phyloP scores from a whole-genome alignment of 2,888 invertebrate species.

The Diadegma fenestrale region DNA sequence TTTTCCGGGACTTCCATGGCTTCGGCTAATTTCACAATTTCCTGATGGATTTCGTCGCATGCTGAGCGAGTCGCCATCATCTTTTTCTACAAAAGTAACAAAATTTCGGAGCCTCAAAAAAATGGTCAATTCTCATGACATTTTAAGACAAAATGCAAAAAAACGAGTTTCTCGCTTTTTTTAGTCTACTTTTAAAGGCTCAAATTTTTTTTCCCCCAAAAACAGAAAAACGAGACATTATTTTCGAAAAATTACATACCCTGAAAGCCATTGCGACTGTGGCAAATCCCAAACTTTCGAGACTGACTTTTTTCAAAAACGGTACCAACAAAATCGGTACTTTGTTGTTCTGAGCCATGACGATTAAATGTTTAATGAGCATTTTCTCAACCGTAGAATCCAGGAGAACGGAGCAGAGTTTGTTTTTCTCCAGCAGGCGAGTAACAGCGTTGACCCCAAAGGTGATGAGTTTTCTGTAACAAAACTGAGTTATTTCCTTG shows the following conservation, averaged over 20 bases:
- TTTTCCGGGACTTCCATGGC: slow-evolving; percentile 60
- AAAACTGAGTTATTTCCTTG: background rate
- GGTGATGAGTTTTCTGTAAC: slow-evolving; percentile 74
- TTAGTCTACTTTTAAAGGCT: background rate
- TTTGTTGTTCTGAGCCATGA: slow-evolving; percentile 79
- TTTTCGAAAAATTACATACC: slow-evolving; percentile 25
- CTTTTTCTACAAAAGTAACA: slow-evolving; percentile 71
- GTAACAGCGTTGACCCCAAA: slow-evolving; percentile 81
- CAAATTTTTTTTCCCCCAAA: background rate
- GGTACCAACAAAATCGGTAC: slow-evolving; percentile 79
- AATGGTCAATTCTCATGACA: background rate
- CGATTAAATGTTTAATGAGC: slow-evolving; percentile 79
- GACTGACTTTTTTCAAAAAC: slow-evolving; percentile 77
- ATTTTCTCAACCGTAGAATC: slow-evolving; percentile 79
- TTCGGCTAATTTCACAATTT: slow-evolving; percentile 69
- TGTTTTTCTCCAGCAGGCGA: slow-evolving; percentile 79
- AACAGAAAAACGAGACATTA: too few species aligned
- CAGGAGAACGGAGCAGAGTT: slow-evolving; percentile 77
- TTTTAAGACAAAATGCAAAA: background rate
- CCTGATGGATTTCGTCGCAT: slow-evolving; percentile 74
- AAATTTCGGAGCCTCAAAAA: background rate
- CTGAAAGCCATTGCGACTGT: slow-evolving; percentile 69
- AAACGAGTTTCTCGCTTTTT: background rate
- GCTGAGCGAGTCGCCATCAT: slow-evolving; percentile 66
- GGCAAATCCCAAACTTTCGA: slow-evolving; percentile 77